A percentile compares a stretch with the other conserved stretches of the same genome.
Conservation (phyloP, 2,797 vertebrate genomes). For the Channa striata region DNA sequence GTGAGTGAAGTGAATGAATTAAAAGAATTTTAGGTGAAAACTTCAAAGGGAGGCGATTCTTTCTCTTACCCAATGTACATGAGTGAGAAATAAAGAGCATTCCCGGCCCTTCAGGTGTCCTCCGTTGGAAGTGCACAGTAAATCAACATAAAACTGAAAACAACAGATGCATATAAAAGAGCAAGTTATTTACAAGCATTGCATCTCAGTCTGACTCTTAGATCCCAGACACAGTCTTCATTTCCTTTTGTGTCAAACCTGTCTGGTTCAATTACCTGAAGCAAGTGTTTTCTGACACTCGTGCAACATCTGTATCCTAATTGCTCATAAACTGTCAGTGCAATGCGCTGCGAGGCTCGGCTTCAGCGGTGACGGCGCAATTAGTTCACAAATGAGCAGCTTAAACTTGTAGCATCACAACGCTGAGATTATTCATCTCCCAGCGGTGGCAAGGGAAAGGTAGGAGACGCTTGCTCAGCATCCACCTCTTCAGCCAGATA, state of each 20-base stretch:
- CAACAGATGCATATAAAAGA: slow-evolving; percentile 6
- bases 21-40: too few relatives aligned
- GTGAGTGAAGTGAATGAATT: too few relatives aligned
- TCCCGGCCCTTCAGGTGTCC: slow-evolving; percentile 35
- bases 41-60: too few relatives aligned
- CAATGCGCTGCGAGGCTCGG: slow-evolving; percentile 35
- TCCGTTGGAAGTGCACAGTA: slow-evolving; percentile 31
- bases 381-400: slow-evolving; percentile 71
- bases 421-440: slow-evolving; percentile 54
- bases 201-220: slow-evolving; percentile 41
- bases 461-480: slow-evolving; percentile 42
- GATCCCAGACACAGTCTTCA: slow-evolving; percentile 26
- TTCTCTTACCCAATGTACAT: neutral
- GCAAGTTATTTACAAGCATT: slow-evolving; percentile 18
- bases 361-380: slow-evolving; percentile 40
- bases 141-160: slow-evolving; percentile 36
- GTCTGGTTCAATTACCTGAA: slow-evolving; percentile 66
- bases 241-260: slow-evolving; percentile 58
- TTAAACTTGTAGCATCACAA: slow-evolving; percentile 46
- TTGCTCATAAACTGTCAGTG: slow-evolving; percentile 62
- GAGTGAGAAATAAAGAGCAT: neutral
- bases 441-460: slow-evolving; percentile 18
- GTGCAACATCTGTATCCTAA: slow-evolving; percentile 70
- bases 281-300: slow-evolving; percentile 44
- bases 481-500: slow-evolving; percentile 25